Evolutionary conservation across 64 coral and sea anemone genomes (phyloP), one percentile per base, ranked within the genome.

Genomic region (Montipora cactus): DNA sequence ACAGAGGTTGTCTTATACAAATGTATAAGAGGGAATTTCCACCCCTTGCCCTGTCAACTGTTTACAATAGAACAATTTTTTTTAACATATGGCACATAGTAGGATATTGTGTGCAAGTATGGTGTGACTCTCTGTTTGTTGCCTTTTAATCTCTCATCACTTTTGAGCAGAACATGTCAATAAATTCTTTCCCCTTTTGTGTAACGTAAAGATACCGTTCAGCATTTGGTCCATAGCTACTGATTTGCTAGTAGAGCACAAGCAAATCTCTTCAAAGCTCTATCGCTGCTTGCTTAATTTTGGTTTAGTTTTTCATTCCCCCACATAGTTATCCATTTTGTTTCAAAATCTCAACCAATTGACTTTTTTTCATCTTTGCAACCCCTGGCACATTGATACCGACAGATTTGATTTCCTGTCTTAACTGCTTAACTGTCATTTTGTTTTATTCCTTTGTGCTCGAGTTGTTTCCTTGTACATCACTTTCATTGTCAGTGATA

Each of bases 341-440:
- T 48, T 79, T 79, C 49, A 79, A 79, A 79, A 79, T 79, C 77
- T 79, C 77, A 55, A 79, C 77, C 77, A 79, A 79, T 79, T 79
- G 47, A 55, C 49, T 15, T 76, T 74, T 88, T 75, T 76, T 49
- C 70, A 76, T n/a, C 50, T 74, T 88, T 88, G 67, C 71, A 53
- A 76, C 76, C 49, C 66, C 81, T 64, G 49, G 49, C 11, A 88
- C 70, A 88, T 49, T 75, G 47, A 71, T 88, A 74, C 71, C n/a
- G 51, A 71, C 16, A 52, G 86, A 49, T 28, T 88, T 88, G 67
- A 88, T 50, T 74, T 88, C 86, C 49, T 88, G 86, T 76, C 69
- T 72, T 88, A 88, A 88, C 86, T 88, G 86, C 87, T 89, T 77
- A 58, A 89, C 52, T 58, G 87, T 89, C 72, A 89, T 89, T 89